Conservation (phyloP, 2,113 vertebrate species). For the Halichoeres trimaculatus region DNA sequence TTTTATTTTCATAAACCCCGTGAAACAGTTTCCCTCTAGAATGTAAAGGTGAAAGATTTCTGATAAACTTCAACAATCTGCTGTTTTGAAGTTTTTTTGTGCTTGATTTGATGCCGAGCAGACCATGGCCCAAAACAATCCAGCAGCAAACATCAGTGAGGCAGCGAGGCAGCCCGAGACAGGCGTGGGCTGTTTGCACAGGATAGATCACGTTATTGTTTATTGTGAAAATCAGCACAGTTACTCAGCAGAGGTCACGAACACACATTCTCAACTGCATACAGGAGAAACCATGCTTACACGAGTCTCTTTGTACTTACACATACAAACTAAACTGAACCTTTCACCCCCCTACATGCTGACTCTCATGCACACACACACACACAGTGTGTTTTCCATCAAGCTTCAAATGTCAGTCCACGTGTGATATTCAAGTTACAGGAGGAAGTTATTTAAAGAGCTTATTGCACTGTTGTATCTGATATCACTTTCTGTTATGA, state of each 20-base stretch:
- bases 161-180: background rate
- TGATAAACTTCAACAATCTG: conserved; percentile 2
- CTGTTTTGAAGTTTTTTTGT: background rate
- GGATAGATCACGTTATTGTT: conserved; percentile 34
- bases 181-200: conserved; percentile 8
- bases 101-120: conserved; percentile 4
- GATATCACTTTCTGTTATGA: background rate
- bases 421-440: background rate
- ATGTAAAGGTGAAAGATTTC: background rate
- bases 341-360: background rate
- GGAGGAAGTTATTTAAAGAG: conserved; percentile 17
- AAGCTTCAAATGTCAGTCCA: background rate
- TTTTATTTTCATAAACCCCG: background rate
- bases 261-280: background rate
- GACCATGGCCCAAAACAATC: background rate
- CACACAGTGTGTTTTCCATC: background rate
- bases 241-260: background rate
- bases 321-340: background rate
- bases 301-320: background rate
- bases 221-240: conserved; percentile 20
- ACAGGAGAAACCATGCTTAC: background rate
- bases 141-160: background rate
- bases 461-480: background rate
- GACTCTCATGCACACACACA: background rate
- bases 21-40: background rate